Percentiles rank a stretch among this genome's conserved stretches.
These are phyloP conservation scores for Molorchus minor DNA, from an alignment of 2,888 invertebrate species.

Conservation along the genomic window DNA sequence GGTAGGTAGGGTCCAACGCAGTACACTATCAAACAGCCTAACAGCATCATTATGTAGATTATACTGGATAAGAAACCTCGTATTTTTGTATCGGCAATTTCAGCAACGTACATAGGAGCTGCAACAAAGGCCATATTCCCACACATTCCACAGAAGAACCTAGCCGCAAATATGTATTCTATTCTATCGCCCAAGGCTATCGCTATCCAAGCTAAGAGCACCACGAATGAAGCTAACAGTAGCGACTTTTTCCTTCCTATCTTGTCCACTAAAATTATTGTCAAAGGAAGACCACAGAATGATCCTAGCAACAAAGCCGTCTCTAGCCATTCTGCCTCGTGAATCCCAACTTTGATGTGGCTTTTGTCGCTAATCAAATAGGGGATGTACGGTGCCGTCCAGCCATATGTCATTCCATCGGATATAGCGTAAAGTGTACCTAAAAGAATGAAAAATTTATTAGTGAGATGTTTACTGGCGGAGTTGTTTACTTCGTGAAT, in stretches of 20 bases:
- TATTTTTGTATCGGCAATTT: slow-evolving; percentile 59
- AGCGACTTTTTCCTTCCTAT: slow-evolving; percentile 56
- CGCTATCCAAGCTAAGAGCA: slow-evolving; percentile 56
- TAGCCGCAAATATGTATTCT: slow-evolving; percentile 51
- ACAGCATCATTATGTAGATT: slow-evolving; percentile 58
- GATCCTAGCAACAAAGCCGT: slow-evolving; percentile 49
- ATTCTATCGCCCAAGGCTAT: slow-evolving; percentile 50
- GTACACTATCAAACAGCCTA: slow-evolving; percentile 56
- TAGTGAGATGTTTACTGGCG: too few species aligned
- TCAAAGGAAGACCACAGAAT: slow-evolving; percentile 52
- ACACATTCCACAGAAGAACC: slow-evolving; percentile 47
- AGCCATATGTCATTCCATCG: slow-evolving; percentile 61
- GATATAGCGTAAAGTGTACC: slow-evolving; percentile 59
- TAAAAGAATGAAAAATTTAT: too few species aligned
- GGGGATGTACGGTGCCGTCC: slow-evolving; percentile 59
- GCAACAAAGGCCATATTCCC: slow-evolving; percentile 60
- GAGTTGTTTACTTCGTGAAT: too few species aligned
- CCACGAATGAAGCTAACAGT: slow-evolving; percentile 52
- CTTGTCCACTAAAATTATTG: slow-evolving; percentile 53
- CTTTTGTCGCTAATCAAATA: slow-evolving; percentile 52
- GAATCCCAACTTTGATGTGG: slow-evolving; percentile 53
- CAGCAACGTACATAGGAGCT: slow-evolving; percentile 60
- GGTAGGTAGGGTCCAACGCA: slow-evolving; percentile 55
- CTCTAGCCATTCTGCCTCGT: slow-evolving; percentile 51
- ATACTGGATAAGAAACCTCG: slow-evolving; percentile 58